Percentiles rank a stretch among this genome's conserved stretches.
Evolutionary conservation across 2,888 invertebrate species (phyloP).

Genomic region (Biston stratarius): DNA sequence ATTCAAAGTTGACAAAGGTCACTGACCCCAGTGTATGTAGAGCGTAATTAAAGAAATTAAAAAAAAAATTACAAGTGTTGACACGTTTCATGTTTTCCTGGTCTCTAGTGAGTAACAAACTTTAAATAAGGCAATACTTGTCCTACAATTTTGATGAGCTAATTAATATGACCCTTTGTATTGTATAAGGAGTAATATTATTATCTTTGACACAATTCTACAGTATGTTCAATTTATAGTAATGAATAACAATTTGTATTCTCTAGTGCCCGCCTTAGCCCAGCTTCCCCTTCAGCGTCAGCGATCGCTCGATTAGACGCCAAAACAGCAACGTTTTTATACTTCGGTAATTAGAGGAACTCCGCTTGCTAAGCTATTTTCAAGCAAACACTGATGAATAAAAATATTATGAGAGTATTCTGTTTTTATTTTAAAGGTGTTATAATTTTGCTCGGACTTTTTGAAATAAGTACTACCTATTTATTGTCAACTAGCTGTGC

Average conservation of each 20-base stretch:
- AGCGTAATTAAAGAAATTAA: too few relatives aligned
- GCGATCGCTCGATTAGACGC: constrained; percentile 59
- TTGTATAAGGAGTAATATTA: too few relatives aligned
- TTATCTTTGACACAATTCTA: too few relatives aligned
- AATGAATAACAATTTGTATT: too few relatives aligned
- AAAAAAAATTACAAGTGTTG: not conserved
- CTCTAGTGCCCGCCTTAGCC: not conserved
- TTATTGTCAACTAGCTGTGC: too few relatives aligned
- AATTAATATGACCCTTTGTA: constrained; percentile 37
- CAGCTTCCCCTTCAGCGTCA: constrained; percentile 46
- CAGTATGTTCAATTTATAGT: too few relatives aligned
- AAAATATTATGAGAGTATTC: constrained; percentile 28
- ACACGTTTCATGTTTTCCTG: too few relatives aligned
- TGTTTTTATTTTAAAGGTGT: constrained; percentile 31
- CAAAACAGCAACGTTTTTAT: constrained; percentile 62
- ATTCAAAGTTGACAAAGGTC: too few relatives aligned
- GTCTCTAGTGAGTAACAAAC: not conserved
- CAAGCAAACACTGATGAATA: constrained; percentile 36
- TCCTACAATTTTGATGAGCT: constrained; percentile 38
- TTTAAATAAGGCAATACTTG: constrained; percentile 34
- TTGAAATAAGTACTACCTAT: too few relatives aligned
- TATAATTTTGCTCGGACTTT: constrained; percentile 11
- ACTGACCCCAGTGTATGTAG: too few relatives aligned
- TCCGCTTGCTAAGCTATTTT: constrained; percentile 52
- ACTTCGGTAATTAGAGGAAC: constrained; percentile 56